Conservation (phyloP, 2,113 vertebrate species). For the Sorex araneus region DNA sequence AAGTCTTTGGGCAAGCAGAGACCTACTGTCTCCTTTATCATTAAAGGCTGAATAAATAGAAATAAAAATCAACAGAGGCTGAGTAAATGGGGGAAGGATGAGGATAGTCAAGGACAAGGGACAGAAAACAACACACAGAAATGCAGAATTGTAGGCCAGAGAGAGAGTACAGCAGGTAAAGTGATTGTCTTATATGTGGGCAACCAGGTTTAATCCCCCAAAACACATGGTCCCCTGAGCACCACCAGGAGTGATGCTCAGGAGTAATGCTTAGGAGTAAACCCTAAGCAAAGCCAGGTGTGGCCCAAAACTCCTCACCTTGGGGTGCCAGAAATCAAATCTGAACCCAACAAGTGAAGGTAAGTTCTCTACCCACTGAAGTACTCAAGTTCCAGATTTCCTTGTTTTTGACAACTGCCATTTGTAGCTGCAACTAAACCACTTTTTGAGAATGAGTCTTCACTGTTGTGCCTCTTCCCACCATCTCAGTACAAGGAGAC, state of each 20-base stretch:
- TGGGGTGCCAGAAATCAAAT: too few relatives aligned
- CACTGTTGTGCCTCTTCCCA: neutral
- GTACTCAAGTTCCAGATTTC: neutral
- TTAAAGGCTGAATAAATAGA: neutral
- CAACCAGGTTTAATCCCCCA: too few relatives aligned
- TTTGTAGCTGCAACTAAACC: slow-evolving; percentile 53
- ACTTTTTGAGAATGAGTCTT: neutral
- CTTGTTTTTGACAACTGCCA: neutral
- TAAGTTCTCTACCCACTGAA: too few relatives aligned
- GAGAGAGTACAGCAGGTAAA: too few relatives aligned
- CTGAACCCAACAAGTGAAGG: too few relatives aligned
- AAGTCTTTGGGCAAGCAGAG: neutral
- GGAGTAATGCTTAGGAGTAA: too few relatives aligned
- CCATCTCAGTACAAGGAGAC: slow-evolving; percentile 89
- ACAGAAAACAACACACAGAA: neutral
- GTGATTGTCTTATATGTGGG: too few relatives aligned
- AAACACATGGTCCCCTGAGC: too few relatives aligned
- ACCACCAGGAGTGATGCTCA: too few relatives aligned
- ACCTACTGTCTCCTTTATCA: neutral
- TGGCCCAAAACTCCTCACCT: too few relatives aligned
- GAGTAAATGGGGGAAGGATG: neutral
- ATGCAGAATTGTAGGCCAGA: neutral
- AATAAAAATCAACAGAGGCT: neutral
- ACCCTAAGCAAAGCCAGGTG: too few relatives aligned
- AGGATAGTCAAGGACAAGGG: neutral